phyloP scores from a whole-genome alignment of 1,140 invertebrate species.

The Nilaparvata lugens region DNA sequence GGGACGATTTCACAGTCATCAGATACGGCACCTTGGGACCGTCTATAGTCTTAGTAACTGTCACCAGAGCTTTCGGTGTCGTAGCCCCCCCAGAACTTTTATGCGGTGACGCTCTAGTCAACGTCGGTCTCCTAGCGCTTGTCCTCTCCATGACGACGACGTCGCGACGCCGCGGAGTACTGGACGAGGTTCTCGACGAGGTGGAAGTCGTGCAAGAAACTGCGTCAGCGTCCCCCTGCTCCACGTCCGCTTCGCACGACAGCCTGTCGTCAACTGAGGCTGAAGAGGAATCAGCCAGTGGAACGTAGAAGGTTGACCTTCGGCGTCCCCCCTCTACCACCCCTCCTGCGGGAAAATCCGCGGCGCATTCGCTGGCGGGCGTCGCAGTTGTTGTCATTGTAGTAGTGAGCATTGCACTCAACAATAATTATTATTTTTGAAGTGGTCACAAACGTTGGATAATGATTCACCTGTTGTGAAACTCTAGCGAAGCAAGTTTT shows the following conservation, averaged over 20 bases:
- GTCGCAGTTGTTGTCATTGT: too few species aligned
- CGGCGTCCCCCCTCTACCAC: conserved; percentile 26
- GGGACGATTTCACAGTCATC: conserved; percentile 12
- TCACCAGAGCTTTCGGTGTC: conserved; percentile 5
- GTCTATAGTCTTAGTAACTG: conserved; percentile 18
- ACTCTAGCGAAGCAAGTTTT: too few species aligned
- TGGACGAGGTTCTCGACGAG: not conserved
- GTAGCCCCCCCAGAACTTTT: too few species aligned
- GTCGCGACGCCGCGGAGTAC: conserved; percentile 26
- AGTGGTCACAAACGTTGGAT: too few species aligned
- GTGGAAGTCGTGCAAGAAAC: not conserved
- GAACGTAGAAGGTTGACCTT: conserved; percentile 43
- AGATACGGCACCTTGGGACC: conserved; percentile 9
- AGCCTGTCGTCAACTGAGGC: conserved; percentile 18
- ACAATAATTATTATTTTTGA: too few species aligned
- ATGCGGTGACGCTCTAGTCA: conserved; percentile 7
- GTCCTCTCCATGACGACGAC: conserved; percentile 11
- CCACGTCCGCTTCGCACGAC: conserved; percentile 18
- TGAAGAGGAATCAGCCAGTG: conserved; percentile 30
- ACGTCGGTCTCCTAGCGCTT: conserved; percentile 9
- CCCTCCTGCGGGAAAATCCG: too few species aligned
- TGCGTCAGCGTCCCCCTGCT: conserved; percentile 16
- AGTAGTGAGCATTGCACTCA: too few species aligned
- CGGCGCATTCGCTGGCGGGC: too few species aligned
- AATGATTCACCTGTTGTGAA: too few species aligned